These are phyloP conservation scores for Yponomeuta plumbellus DNA, from an alignment of 2,888 invertebrate species.

Conservation along the genomic window DNA sequence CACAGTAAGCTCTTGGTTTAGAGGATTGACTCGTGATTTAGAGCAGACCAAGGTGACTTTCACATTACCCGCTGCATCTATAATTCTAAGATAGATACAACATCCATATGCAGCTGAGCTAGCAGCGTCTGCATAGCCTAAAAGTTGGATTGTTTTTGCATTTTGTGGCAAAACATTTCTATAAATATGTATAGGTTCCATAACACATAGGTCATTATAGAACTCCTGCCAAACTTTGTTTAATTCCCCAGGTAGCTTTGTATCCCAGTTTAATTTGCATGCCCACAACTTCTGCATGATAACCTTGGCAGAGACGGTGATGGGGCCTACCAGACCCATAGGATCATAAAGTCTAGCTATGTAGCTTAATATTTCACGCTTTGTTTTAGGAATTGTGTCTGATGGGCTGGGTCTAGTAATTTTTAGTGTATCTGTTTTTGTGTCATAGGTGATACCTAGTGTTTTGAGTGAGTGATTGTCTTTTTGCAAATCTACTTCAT, in stretches of 20 bases:
- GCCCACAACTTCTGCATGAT: constrained; percentile 10
- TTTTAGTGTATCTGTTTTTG: not conserved
- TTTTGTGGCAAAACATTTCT: not conserved
- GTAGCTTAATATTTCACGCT: constrained; percentile 12
- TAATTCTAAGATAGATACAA: constrained; percentile 23
- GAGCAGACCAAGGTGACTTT: not conserved
- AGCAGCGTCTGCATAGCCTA: constrained; percentile 24
- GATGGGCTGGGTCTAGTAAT: not conserved
- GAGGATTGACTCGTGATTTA: constrained; percentile 1
- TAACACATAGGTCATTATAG: constrained; percentile 13
- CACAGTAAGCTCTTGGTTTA: constrained; percentile 18
- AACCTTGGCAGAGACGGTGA: not conserved
- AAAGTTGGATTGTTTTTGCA: constrained; percentile 9
- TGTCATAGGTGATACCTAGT: constrained; percentile 1
- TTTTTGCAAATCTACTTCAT: not conserved
- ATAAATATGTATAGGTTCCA: constrained; percentile 19
- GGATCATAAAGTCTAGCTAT: constrained; percentile 14
- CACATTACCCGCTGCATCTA: constrained; percentile 11
- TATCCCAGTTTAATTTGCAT: not conserved
- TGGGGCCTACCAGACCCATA: constrained; percentile 5
- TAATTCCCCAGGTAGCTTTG: not conserved
- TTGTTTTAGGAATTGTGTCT: constrained; percentile 3
- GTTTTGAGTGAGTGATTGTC: constrained; percentile 3
- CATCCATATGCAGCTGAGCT: constrained; percentile 22
- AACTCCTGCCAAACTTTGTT: not conserved